Evolutionary conservation across 1,140 invertebrate species (phyloP), one percentile per base, ranked within the genome.

Genomic region (Colletes gigas): DNA sequence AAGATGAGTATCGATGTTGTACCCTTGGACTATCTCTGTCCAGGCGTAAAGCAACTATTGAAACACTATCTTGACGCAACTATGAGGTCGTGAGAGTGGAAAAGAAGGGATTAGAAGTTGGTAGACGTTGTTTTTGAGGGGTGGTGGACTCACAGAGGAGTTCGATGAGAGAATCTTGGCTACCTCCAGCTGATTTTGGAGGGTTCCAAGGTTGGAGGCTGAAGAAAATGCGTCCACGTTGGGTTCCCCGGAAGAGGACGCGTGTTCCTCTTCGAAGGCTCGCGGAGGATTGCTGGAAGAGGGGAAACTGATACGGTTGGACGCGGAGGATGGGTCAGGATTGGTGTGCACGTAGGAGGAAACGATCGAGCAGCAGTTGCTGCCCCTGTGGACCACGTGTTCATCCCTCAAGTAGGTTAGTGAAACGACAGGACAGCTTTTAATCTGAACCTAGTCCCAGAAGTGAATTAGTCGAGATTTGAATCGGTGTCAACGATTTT

Each of bases 341-440:
- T 92, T 96, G 95, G 95, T 96, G 95, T 94, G 94, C 95, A 89
- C 94, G 95, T 87, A 94, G 95, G 90, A 93, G 95, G 91, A 96
- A 96, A 93, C 94, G 95, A 90, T 94, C 92, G 80, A 92, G 91
- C 84, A 95, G 94, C 90, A 94, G 94, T 88, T 95, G 94, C 91
- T 93, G 93, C 85, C 93, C 93, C 89, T 95, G 93, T 90, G 94
- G 92, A 93, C 94, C 86, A 93, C 94, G 89, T 93, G 95, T 93
- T 92, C 95, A 93, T 95, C 95, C 93, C 92, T 94, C 94, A 92
- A 94, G 92, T 93, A 94, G 91, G 91, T 92, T 87, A 92, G 91
- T 92, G 78, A 83, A 60, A 76, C 50, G 65, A 73, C 54, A 57
- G 68, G 59, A 54, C 71, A 77, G 74, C 69, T 60, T 70, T 82